These are phyloP conservation scores for Polyommatus icarus DNA, from an alignment of 2,888 invertebrate species.

Conservation along the genomic window DNA sequence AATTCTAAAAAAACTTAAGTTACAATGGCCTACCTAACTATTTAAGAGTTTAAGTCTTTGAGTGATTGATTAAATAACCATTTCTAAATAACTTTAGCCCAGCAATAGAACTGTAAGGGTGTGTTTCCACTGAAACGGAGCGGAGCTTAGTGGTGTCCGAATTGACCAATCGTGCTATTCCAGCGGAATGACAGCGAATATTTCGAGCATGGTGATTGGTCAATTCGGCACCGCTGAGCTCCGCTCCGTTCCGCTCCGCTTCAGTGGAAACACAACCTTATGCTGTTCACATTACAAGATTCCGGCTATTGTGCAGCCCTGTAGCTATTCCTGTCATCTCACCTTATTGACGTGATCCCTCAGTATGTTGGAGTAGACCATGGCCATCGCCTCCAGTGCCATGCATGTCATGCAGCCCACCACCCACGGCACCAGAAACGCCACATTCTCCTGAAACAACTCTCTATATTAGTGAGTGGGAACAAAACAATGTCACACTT, in stretches of 20 bases:
- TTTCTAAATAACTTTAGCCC: neutral
- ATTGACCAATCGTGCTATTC: no score
- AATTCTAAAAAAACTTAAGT: no score
- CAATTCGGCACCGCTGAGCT: no score
- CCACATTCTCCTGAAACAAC: constrained; percentile 85
- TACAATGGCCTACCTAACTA: no score
- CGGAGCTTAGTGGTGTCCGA: no score
- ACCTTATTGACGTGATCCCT: constrained; percentile 91
- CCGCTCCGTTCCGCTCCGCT: no score
- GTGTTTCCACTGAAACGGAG: no score
- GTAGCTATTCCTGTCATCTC: constrained; percentile 48
- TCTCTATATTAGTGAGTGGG: neutral
- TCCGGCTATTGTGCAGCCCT: no score
- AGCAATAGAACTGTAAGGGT: neutral
- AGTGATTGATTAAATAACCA: neutral
- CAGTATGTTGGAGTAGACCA: constrained; percentile 90
- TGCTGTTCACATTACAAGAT: no score
- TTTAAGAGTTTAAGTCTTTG: neutral
- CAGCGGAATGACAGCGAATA: no score
- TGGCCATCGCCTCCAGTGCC: constrained; percentile 89
- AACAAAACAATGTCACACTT: neutral
- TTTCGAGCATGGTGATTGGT: no score
- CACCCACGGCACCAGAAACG: constrained; percentile 88
- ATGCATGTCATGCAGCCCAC: constrained; percentile 90
- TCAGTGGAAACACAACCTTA: no score